phyloP scores from a whole-genome alignment of 2,888 invertebrate species.

The Macaria liturata region DNA sequence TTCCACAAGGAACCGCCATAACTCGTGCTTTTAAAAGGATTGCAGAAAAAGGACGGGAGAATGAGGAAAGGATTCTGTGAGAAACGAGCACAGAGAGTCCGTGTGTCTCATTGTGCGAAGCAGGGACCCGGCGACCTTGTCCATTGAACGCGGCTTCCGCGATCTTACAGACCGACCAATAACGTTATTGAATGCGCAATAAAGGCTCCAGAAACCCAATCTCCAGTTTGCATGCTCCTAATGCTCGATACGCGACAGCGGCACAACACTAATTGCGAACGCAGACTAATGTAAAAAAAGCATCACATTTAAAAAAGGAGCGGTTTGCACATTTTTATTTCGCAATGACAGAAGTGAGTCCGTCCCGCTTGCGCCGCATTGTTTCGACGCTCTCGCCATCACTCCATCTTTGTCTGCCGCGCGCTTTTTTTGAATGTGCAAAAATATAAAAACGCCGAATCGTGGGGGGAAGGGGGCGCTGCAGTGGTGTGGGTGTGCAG shows the following conservation, averaged over 20 bases:
- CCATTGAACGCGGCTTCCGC: slow-evolving; percentile 62
- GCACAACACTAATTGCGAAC: slow-evolving; percentile 82
- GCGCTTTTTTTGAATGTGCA: slow-evolving; percentile 80
- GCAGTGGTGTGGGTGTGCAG: slow-evolving; percentile 59
- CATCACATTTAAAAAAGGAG: slow-evolving; percentile 81
- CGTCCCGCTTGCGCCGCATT: slow-evolving; percentile 75
- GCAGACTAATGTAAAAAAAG: slow-evolving; percentile 82
- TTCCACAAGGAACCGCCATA: slow-evolving; percentile 57
- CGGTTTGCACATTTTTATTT: slow-evolving; percentile 82
- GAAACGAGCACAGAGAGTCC: slow-evolving; percentile 40
- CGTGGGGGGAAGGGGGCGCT: slow-evolving; percentile 70
- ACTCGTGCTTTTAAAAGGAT: slow-evolving; percentile 65
- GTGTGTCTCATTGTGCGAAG: slow-evolving; percentile 46
- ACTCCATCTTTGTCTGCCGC: slow-evolving; percentile 81
- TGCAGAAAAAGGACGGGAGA: slow-evolving; percentile 61
- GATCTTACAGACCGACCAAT: slow-evolving; percentile 49
- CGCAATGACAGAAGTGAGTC: slow-evolving; percentile 73
- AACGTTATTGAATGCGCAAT: slow-evolving; percentile 52
- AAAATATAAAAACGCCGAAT: slow-evolving; percentile 82
- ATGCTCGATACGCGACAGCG: slow-evolving; percentile 67
- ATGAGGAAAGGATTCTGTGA: slow-evolving; percentile 53
- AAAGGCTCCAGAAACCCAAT: slow-evolving; percentile 57
- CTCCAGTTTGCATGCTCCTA: slow-evolving; percentile 71
- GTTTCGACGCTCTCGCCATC: slow-evolving; percentile 74
- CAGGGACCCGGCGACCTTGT: slow-evolving; percentile 61